These are phyloP conservation scores for Garra rufa DNA, from an alignment of 2,113 vertebrate species.

Conservation along the genomic window DNA sequence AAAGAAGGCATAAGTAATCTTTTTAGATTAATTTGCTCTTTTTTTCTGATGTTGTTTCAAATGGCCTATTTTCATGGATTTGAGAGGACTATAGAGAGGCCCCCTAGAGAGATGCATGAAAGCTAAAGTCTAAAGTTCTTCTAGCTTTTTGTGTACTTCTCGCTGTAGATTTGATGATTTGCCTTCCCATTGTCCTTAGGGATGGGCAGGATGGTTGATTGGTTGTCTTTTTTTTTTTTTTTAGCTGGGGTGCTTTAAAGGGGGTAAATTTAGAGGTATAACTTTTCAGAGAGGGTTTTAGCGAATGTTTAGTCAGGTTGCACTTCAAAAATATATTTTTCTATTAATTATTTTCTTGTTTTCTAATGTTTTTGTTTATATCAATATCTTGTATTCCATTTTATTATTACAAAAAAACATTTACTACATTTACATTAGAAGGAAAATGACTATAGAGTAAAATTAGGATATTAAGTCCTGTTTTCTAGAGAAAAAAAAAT, in stretches of 20 bases:
- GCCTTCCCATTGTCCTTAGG: background rate
- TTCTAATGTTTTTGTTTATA: background rate
- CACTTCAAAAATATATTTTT: too few relatives aligned
- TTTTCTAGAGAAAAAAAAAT: too few relatives aligned
- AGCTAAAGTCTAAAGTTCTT: background rate
- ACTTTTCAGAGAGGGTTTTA: background rate
- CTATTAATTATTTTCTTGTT: too few relatives aligned
- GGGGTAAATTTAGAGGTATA: background rate
- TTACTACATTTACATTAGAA: background rate
- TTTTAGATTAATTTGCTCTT: background rate
- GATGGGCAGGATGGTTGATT: background rate
- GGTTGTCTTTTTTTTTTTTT: background rate
- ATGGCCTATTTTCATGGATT: constrained; percentile 22
- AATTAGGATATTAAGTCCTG: too few relatives aligned
- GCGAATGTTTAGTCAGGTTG: background rate
- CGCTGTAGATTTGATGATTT: background rate
- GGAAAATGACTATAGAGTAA: too few relatives aligned
- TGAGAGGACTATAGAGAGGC: background rate
- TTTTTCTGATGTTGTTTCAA: constrained; percentile 13
- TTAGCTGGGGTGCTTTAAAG: background rate
- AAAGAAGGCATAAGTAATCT: background rate
- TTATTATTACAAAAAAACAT: background rate
- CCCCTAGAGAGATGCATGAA: background rate
- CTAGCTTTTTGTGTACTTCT: background rate
- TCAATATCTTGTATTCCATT: background rate